phyloP scores from a whole-genome alignment of 2,113 vertebrate genomes.

The Perccottus glenii region DNA sequence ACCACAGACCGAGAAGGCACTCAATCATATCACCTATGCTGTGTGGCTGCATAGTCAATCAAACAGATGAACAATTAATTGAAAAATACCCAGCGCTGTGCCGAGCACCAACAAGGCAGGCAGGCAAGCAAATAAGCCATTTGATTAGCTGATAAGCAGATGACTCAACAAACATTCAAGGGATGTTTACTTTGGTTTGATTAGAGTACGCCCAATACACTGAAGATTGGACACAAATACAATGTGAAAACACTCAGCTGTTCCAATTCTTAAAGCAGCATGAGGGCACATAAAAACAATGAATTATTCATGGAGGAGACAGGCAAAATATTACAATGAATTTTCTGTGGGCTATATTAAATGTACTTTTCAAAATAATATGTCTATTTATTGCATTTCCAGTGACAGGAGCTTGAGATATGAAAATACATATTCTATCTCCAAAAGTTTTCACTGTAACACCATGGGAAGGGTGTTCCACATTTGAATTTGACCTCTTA shows the following conservation, averaged over 20 bases:
- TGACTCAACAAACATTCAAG: constrained; percentile 79
- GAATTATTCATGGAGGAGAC: constrained; percentile 78
- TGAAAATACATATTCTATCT: constrained; percentile 53
- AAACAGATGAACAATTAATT: constrained; percentile 72
- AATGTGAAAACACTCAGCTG: constrained; percentile 79
- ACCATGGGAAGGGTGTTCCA: constrained; percentile 58
- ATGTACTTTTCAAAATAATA: constrained; percentile 75
- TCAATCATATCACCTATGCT: constrained; percentile 56
- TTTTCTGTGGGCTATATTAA: constrained; percentile 76
- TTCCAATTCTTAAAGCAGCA: constrained; percentile 74
- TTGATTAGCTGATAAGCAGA: constrained; percentile 80
- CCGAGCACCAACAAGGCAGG: constrained; percentile 58
- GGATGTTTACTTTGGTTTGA: constrained; percentile 79
- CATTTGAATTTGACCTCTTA: constrained; percentile 56
- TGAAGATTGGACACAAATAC: constrained; percentile 78
- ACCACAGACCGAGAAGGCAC: constrained; percentile 15
- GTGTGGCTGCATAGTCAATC: constrained; percentile 56
- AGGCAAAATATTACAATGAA: constrained; percentile 74
- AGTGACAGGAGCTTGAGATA: constrained; percentile 54
- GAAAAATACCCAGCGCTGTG: constrained; percentile 63
- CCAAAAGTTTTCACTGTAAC: constrained; percentile 50
- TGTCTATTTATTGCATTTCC: constrained; percentile 54
- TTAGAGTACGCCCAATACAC: constrained; percentile 71
- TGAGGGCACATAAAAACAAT: constrained; percentile 77
- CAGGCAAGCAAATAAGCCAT: constrained; percentile 70